Evolutionary conservation across 2,888 invertebrate genomes (phyloP).

Genomic region (Therioaphis trifolii): DNA sequence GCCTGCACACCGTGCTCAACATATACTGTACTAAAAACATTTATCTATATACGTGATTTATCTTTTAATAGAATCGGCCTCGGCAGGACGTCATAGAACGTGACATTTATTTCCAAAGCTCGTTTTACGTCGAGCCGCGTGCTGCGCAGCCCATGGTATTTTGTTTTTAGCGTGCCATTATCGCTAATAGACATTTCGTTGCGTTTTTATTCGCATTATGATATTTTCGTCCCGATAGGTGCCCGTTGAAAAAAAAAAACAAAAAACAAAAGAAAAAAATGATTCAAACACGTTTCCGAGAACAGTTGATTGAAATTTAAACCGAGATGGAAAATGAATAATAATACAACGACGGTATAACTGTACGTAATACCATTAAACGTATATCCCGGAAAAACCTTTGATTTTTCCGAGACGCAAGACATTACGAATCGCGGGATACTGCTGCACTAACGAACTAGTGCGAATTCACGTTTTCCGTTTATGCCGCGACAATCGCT

Average conservation of each 20-base stretch:
- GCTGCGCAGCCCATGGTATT: constrained; percentile 7
- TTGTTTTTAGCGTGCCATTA: background rate
- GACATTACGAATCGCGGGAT: too few relatives aligned
- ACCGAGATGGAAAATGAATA: too few relatives aligned
- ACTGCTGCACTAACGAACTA: too few relatives aligned
- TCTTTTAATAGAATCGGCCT: background rate
- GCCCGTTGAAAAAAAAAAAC: too few relatives aligned
- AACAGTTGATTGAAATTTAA: too few relatives aligned
- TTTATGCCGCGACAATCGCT: too few relatives aligned
- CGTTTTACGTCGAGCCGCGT: background rate
- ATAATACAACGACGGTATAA: too few relatives aligned
- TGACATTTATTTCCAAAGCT: constrained; percentile 36
- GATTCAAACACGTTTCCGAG: background rate
- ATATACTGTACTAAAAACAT: background rate
- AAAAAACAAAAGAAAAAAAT: background rate
- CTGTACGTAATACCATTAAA: too few relatives aligned
- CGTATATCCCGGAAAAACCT: too few relatives aligned
- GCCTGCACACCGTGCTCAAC: background rate
- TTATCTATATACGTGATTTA: constrained; percentile 46
- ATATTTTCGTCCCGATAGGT: background rate
- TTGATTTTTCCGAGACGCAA: too few relatives aligned
- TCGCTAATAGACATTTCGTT: constrained; percentile 4
- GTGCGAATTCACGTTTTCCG: too few relatives aligned
- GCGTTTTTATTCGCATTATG: background rate
- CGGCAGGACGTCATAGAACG: constrained; percentile 9